These are phyloP conservation scores for Pseudoatta argentina DNA, from an alignment of 1,140 invertebrate species.

Conservation along the genomic window DNA sequence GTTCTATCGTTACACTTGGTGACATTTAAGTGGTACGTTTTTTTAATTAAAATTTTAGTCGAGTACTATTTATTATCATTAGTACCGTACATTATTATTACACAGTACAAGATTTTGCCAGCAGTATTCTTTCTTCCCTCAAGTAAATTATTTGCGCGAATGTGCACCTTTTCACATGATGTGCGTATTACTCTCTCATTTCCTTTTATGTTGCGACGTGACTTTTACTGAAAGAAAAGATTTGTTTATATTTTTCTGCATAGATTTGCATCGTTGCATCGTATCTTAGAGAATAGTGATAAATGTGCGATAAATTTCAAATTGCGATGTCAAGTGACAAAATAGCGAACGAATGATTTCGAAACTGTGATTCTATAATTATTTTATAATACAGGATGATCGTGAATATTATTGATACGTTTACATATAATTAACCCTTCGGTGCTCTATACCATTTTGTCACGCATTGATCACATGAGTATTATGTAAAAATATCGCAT, in stretches of 20 bases:
- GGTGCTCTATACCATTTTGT: too few species aligned
- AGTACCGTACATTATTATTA: background rate
- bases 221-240: background rate
- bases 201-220: background rate
- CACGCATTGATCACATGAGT: too few species aligned
- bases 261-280: background rate
- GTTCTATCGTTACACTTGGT: background rate
- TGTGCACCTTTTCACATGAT: background rate
- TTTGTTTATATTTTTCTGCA: background rate
- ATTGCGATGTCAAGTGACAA: background rate
- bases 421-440: too few species aligned
- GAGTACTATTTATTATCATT: too few species aligned
- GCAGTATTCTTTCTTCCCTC: background rate
- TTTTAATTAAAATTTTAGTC: too few species aligned
- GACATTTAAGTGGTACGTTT: too few species aligned
- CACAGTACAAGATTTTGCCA: background rate
- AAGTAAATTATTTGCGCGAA: constrained; percentile 8
- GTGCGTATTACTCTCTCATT: background rate
- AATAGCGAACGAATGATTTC: background rate
- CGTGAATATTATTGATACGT: too few species aligned
- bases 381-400: background rate
- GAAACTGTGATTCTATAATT: background rate
- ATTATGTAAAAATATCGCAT: too few species aligned
- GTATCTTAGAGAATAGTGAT: background rate
- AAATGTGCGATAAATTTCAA: background rate